A percentile compares a stretch with the other conserved stretches of the same genome.
These are phyloP conservation scores for Punctoribates punctum DNA, from an alignment of 2,888 invertebrate species.

Conservation along the genomic window DNA sequence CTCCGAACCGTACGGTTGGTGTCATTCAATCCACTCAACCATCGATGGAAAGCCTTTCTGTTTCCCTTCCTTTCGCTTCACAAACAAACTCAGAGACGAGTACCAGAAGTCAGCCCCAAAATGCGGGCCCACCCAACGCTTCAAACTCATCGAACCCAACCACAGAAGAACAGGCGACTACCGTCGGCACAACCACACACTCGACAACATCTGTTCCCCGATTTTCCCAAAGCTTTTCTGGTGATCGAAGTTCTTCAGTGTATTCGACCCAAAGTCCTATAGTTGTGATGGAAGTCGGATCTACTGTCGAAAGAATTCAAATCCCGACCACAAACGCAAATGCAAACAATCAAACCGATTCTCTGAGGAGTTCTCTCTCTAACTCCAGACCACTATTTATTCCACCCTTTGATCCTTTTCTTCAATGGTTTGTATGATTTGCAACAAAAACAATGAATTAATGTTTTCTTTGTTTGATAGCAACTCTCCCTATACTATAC, in stretches of 20 bases:
- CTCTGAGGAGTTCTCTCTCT: not conserved
- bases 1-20: conserved; percentile 66
- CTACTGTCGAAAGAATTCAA: conserved; percentile 57
- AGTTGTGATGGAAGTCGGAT: conserved; percentile 61
- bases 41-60: conserved; percentile 17
- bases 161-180: conserved; percentile 34
- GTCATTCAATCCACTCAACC: conserved; percentile 61
- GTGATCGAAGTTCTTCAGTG: conserved; percentile 16
- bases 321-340: conserved; percentile 51
- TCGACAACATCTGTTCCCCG: conserved; percentile 31
- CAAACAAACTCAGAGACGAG: conserved; percentile 41
- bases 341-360: conserved; percentile 41
- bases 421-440: conserved; percentile 59
- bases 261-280: conserved; percentile 49
- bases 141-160: conserved; percentile 36
- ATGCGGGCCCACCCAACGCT: conserved; percentile 43
- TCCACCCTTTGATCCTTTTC: conserved; percentile 62
- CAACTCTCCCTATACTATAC: conserved; percentile 38
- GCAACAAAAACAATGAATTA: not conserved
- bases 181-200: conserved; percentile 47
- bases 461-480: too few relatives aligned
- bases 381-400: conserved; percentile 2
- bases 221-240: not conserved
- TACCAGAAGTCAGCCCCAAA: conserved; percentile 39
- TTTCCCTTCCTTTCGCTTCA: conserved; percentile 8